Conservation (phyloP, 1,140 invertebrate genomes). For the Adoxophyes honmai region DNA sequence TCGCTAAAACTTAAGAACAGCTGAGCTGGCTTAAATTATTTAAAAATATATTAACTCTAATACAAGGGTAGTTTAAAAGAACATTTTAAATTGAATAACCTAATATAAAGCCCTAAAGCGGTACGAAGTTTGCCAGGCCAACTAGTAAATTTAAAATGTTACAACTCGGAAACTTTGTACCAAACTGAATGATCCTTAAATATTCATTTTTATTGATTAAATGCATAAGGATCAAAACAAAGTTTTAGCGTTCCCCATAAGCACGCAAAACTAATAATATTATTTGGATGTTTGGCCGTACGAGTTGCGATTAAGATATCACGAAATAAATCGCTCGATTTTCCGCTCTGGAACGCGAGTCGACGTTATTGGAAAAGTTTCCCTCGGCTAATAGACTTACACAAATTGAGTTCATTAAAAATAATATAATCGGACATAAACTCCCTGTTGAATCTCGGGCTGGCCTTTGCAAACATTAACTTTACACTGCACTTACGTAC, state of each 20-base stretch:
- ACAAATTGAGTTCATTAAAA: slow-evolving; percentile 64
- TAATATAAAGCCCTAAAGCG: too few relatives aligned
- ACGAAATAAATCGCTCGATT: slow-evolving; percentile 53
- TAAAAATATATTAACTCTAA: too few relatives aligned
- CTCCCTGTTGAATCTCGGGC: slow-evolving; percentile 15
- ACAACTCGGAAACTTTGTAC: too few relatives aligned
- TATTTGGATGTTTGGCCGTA: background rate
- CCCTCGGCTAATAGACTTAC: slow-evolving; percentile 55
- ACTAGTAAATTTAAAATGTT: too few relatives aligned
- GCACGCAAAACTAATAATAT: slow-evolving; percentile 15
- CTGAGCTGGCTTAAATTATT: too few relatives aligned
- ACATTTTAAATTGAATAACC: too few relatives aligned
- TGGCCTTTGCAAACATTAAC: slow-evolving; percentile 1
- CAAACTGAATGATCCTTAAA: too few relatives aligned
- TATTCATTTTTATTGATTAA: too few relatives aligned
- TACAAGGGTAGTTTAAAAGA: too few relatives aligned
- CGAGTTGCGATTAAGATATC: slow-evolving; percentile 35
- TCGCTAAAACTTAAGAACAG: too few relatives aligned
- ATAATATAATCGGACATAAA: slow-evolving; percentile 34
- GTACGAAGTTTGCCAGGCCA: too few relatives aligned
- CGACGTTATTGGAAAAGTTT: slow-evolving; percentile 65
- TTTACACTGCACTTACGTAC: too few relatives aligned
- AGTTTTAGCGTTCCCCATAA: slow-evolving; percentile 15
- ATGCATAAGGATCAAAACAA: background rate
- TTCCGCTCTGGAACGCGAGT: slow-evolving; percentile 42